Base-by-base conservation (phyloP, 2,113 vertebrate genomes). In the Dicerorhinus sumatrensis region DNA sequence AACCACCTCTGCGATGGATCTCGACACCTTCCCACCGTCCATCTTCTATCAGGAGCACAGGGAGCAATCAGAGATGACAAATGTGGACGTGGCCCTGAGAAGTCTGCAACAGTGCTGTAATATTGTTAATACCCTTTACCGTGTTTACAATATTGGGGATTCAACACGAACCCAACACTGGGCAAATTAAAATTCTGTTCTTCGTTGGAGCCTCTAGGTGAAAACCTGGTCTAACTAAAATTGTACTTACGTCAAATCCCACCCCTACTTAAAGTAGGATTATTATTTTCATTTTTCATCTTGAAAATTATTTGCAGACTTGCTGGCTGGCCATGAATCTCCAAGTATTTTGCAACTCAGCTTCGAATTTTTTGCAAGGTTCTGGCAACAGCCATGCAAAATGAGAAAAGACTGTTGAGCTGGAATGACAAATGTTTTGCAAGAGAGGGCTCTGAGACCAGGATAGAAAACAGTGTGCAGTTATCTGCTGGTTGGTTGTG, bases 221-320 rank as follows among this genome's bases (percentile, higher is more conserved):
- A 5, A 10, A 76, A 79, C 51, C 73, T 69, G 81, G 25, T 82
- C 94, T 97, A 54, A 80, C 33, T 93, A 56, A 88, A 69, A 89
- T 79, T n/a, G 62, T 58, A 56, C 97, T 97, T 88, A 92, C 81
- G 16, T 75, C 33, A 51, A 21, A 90, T 65, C 25, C 21, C 93
- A 63, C 48, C 48, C 58, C 69, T 81, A 77, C 39, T 81, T 54
- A 94, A 16, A 77, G 93, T 46, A 1, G 58, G 76, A 23, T 91
- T 33, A 17, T 84, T 76, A 8, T 86, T 96, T 98, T 95, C 87
- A 29, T 36, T 96, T 86, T 91, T 97, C 87, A 83, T 92, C 67
- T 98, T 89, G 67, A 92, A 96, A 92, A 96, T 97, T 95, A 46
- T 60, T 97, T 97, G 96, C 94, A 98, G 96, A n/a, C 88, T 75